phyloP scores from a whole-genome alignment of 2,797 vertebrate genomes.

The Pipistrellus kuhlii region DNA sequence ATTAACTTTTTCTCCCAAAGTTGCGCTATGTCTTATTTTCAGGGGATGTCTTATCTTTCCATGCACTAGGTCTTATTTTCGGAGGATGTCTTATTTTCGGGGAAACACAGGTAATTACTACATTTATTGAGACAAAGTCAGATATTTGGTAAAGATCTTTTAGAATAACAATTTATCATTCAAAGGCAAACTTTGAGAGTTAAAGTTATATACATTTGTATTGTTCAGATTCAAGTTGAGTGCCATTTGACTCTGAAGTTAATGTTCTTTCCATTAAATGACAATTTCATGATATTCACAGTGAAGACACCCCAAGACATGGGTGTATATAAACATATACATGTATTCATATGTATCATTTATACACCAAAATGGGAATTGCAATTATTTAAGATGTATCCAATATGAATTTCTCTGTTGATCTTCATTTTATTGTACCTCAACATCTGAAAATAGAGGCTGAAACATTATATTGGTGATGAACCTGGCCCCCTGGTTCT shows the following conservation, averaged over 20 bases:
- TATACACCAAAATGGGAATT: neutral
- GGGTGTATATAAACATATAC: neutral
- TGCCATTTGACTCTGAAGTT: neutral
- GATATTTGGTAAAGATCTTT: neutral
- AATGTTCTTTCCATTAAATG: neutral
- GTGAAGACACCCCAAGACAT: neutral
- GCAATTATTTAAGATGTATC: neutral
- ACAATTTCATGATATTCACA: neutral
- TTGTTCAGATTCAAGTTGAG: neutral
- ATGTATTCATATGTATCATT: neutral
- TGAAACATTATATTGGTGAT: neutral
- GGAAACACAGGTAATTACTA: neutral
- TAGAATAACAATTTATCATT: neutral
- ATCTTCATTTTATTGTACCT: neutral
- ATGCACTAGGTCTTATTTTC: too few species aligned
- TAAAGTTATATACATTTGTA: neutral
- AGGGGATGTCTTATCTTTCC: too few species aligned
- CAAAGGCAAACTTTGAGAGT: neutral
- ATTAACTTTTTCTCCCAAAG: too few species aligned
- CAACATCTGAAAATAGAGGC: neutral
- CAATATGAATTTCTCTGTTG: slow-evolving; percentile 8
- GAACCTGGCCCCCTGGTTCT: neutral
- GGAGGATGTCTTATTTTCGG: too few species aligned
- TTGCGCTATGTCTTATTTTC: too few species aligned
- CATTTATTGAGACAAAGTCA: neutral